phyloP scores from a whole-genome alignment of 2,113 vertebrate species.

The Penelope pileata region DNA sequence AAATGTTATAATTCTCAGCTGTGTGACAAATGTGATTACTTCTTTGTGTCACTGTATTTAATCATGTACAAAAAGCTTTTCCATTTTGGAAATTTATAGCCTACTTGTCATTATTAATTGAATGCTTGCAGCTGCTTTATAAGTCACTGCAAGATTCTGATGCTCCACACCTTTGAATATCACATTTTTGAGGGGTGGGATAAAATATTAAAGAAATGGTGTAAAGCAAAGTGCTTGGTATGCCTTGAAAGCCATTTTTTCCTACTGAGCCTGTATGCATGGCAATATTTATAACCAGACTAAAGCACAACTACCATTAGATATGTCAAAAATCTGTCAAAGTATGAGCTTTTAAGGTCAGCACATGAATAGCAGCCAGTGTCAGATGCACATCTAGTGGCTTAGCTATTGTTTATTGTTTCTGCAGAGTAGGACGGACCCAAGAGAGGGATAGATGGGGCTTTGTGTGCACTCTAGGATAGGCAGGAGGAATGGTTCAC shows the following conservation, averaged over 20 bases:
- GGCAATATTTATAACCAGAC: neutral
- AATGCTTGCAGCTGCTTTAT: neutral
- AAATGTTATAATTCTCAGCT: neutral
- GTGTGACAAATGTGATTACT: neutral
- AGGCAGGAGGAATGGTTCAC: neutral
- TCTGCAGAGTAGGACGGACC: neutral
- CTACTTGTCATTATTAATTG: neutral
- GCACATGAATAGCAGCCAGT: conserved; percentile 48
- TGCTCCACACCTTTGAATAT: neutral
- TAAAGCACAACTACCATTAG: neutral
- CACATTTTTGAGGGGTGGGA: neutral
- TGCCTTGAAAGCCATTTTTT: neutral
- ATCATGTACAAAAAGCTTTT: neutral
- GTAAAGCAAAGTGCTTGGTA: neutral
- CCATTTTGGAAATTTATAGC: neutral
- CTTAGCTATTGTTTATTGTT: conserved; percentile 64
- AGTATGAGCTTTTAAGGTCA: conserved; percentile 62
- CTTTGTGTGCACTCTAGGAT: conserved; percentile 24
- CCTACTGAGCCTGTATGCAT: neutral
- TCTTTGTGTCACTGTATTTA: neutral
- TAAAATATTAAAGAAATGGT: neutral
- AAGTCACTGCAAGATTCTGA: neutral
- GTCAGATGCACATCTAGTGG: neutral
- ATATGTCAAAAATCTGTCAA: conserved; percentile 57
- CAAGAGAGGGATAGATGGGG: conserved; percentile 13